These are phyloP conservation scores for Astreopora myriophthalma DNA, from an alignment of 64 coral and sea anemone genomes.

Conservation along the genomic window DNA sequence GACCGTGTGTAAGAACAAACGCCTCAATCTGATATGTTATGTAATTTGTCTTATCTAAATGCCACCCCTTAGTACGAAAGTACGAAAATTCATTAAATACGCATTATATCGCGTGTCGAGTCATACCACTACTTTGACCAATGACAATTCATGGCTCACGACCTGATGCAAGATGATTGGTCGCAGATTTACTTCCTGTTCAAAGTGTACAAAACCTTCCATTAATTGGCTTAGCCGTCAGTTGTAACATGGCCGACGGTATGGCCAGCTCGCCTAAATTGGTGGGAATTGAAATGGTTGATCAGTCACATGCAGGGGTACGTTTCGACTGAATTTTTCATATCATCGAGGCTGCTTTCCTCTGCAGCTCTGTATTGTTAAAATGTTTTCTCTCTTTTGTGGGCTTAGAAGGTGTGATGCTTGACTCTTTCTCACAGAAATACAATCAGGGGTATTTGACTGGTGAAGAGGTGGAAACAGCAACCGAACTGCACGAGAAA, in stretches of 20 bases:
- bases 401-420: background rate
- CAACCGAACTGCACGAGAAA: background rate
- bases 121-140: no score
- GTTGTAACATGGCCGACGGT: background rate
- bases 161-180: background rate
- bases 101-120: no score
- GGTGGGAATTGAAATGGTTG: background rate
- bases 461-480: background rate
- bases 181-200: background rate
- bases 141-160: no score
- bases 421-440: background rate
- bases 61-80: no score
- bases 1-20: background rate
- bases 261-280: background rate
- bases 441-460: background rate
- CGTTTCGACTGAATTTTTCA: no score
- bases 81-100: no score
- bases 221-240: background rate
- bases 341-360: no score
- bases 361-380: no score
- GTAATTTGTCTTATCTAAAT: no score
- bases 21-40: no score
- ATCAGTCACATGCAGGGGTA: background rate
- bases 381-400: no score
- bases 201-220: background rate